phyloP scores from a whole-genome alignment of 2,888 invertebrate genomes.

The Heliothis peltigera region DNA sequence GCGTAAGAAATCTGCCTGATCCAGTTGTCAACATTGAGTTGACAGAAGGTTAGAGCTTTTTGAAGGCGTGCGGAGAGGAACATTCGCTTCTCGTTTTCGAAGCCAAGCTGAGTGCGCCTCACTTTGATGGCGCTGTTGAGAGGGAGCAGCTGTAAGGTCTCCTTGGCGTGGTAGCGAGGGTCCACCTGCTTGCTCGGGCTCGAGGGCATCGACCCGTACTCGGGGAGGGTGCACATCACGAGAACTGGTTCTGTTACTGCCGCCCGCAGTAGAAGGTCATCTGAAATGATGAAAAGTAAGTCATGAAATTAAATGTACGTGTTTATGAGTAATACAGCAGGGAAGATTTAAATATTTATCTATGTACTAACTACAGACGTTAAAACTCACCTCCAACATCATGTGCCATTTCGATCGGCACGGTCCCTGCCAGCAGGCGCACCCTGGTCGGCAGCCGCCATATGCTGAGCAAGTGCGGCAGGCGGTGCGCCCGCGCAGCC shows the following conservation, averaged over 20 bases:
- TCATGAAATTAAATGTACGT: not conserved
- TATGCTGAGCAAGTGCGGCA: constrained; percentile 89
- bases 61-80: constrained; percentile 91
- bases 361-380: too few species aligned
- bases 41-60: constrained; percentile 91
- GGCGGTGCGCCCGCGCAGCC: constrained; percentile 88
- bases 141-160: constrained; percentile 86
- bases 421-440: constrained; percentile 90
- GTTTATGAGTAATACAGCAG: too few species aligned
- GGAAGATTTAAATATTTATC: too few species aligned
- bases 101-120: constrained; percentile 90
- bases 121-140: constrained; percentile 81
- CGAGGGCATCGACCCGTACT: constrained; percentile 84
- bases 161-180: constrained; percentile 89
- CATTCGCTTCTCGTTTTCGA: constrained; percentile 91
- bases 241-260: constrained; percentile 91
- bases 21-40: constrained; percentile 91
- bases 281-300: constrained; percentile 70
- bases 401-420: constrained; percentile 90
- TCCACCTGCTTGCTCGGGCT: constrained; percentile 88
- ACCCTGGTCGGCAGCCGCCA: constrained; percentile 90
- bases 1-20: constrained; percentile 91
- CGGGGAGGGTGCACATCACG: constrained; percentile 91
- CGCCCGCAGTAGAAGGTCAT: constrained; percentile 90
- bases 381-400: constrained; percentile 90